Conservation (phyloP, 2,888 invertebrate species). For the Galerucella nymphaeae region DNA sequence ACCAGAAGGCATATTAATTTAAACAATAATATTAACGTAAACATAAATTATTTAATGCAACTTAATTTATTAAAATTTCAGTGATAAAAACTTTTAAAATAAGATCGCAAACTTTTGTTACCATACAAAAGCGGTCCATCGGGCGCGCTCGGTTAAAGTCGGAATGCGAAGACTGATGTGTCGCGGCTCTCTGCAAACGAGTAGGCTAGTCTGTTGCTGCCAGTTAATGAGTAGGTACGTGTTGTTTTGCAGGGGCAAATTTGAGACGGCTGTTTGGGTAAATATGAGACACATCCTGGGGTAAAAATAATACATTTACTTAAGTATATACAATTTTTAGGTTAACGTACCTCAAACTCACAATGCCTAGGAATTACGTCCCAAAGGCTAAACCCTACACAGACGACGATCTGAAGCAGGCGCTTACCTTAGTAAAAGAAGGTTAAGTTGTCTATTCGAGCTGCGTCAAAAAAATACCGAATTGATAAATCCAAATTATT, state of each 20-base stretch:
- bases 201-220: too few relatives aligned
- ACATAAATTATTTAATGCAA: too few relatives aligned
- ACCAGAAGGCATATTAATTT: too few relatives aligned
- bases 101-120: too few relatives aligned
- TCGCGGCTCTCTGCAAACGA: too few relatives aligned
- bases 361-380: slow-evolving; percentile 30
- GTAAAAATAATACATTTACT: slow-evolving; percentile 10
- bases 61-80: too few relatives aligned
- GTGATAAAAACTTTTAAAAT: too few relatives aligned
- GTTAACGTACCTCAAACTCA: slow-evolving; percentile 1
- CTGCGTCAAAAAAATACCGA: slow-evolving; percentile 24
- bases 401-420: slow-evolving; percentile 32
- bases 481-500: slow-evolving; percentile 24
- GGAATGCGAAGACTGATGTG: too few relatives aligned
- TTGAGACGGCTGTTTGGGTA: slow-evolving; percentile 23
- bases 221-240: too few relatives aligned
- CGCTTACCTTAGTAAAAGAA: slow-evolving; percentile 25
- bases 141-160: too few relatives aligned
- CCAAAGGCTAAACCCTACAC: slow-evolving; percentile 31
- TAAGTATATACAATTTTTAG: slow-evolving; percentile 15
- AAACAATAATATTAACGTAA: too few relatives aligned
- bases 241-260: slow-evolving; percentile 17
- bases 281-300: slow-evolving; percentile 17
- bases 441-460: slow-evolving; percentile 25
- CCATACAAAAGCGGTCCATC: too few relatives aligned